Evolutionary conservation across 2,113 vertebrate species (phyloP).

Genomic region (Seriola aureovittata): DNA sequence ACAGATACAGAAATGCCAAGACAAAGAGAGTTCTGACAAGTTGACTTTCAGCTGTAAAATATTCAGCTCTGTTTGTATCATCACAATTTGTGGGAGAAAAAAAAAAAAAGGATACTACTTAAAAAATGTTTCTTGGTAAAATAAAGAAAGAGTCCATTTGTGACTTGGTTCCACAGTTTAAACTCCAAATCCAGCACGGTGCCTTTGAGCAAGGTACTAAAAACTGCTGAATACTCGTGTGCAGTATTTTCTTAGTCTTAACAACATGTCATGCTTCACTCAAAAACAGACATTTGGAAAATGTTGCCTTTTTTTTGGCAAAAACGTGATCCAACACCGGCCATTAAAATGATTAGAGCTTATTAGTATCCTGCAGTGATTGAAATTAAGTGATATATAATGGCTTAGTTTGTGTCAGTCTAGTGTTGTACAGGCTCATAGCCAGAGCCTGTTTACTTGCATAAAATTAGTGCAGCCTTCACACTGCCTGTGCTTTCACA

Average conservation of each 20-base stretch:
- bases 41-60: neutral
- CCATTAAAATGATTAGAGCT: neutral
- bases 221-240: neutral
- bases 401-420: neutral
- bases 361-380: neutral
- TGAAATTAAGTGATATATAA: neutral
- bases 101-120: no score
- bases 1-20: neutral
- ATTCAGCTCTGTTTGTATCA: neutral
- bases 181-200: neutral
- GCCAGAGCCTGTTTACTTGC: slow-evolving; percentile 76
- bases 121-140: no score
- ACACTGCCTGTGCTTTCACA: slow-evolving; percentile 79
- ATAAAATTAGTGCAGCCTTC: slow-evolving; percentile 88
- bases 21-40: neutral
- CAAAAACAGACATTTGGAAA: neutral
- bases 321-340: neutral
- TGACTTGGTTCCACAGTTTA: neutral
- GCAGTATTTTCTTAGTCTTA: neutral
- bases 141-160: neutral
- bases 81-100: no score
- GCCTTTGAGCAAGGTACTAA: neutral
- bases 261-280: neutral
- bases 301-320: neutral
- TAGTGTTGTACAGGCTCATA: slow-evolving; percentile 19